These are phyloP conservation scores for Myotis findleyi DNA, from an alignment of 2,797 vertebrate genomes.

Conservation along the genomic window DNA sequence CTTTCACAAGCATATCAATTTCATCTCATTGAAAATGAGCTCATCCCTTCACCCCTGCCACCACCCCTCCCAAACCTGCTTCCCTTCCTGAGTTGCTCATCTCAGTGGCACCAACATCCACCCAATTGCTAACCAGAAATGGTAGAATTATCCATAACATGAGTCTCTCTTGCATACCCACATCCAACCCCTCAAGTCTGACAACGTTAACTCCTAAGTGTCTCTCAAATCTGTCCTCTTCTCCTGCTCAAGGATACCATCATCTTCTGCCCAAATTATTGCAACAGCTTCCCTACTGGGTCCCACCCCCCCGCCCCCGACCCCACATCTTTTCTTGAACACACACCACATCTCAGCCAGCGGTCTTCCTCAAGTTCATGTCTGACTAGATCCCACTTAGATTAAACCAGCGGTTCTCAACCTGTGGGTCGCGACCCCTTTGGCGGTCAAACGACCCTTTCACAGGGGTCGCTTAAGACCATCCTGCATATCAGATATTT, in stretches of 20 bases:
- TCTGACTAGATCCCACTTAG: not conserved
- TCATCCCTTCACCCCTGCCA: not conserved
- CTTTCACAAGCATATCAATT: not conserved
- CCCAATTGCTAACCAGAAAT: not conserved
- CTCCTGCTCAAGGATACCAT: not conserved
- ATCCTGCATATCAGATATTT: too few relatives aligned
- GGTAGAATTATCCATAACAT: not conserved
- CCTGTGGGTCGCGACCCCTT: too few relatives aligned
- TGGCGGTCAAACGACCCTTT: too few relatives aligned
- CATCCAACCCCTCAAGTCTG: not conserved
- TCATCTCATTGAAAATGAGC: not conserved
- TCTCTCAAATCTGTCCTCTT: not conserved
- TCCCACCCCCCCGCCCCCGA: not conserved
- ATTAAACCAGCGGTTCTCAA: not conserved
- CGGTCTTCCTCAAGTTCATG: not conserved
- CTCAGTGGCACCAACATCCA: not conserved
- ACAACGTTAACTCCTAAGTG: not conserved
- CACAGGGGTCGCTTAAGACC: too few relatives aligned
- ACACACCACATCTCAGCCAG: not conserved
- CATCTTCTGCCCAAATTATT: not conserved
- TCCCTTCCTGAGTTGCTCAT: not conserved
- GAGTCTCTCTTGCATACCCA: not conserved
- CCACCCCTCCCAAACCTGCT: not conserved
- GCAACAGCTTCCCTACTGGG: not conserved
- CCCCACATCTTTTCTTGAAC: not conserved